Base-by-base conservation (phyloP, 2,797 vertebrate genomes). In the Rhyacichthys aspro region DNA sequence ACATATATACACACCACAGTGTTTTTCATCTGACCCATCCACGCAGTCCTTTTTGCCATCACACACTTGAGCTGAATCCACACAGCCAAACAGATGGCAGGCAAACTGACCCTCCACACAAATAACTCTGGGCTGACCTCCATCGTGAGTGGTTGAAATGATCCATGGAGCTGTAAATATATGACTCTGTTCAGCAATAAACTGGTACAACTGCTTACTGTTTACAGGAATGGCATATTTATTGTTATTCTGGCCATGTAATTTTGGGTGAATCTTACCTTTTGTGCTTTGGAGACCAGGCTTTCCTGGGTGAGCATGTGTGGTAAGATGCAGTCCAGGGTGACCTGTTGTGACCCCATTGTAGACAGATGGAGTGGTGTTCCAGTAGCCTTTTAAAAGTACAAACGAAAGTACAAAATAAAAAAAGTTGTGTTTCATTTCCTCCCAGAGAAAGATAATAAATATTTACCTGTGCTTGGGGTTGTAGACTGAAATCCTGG, bases 1-100 rank as follows among this genome's bases (percentile, higher is more conserved):
- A 9, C 8, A 0, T 6, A 8, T 14, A 28, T 1, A 38, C 81
- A 4, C 85, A 96, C 95, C 92, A 0, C 95, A 96, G 39, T 4
- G 86, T 11, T 67, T 65, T 72, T 96, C 94, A 4, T 96, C 94
- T 0, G 93, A 95, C 1, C 94, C 92, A 0, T 96, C 94, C 5
- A 88, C 69, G 57, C 95, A 96, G 81, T 94, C 93, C 44, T 63
- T 55, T 4, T 9, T 85, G 28, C 93, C 90, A 0, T 96, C 91
- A 19, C 95, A 96, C 63, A 95, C 91, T 43, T 81, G 78, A 0
- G 50, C 49, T 0, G 80, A 81, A 12, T 92, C 89, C 19, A 94
- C 89, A 4, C 95, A 97, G 43, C 94, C 95, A 5, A 92, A 84
- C 0, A 77, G 62, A 32, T 74, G 37, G 11, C 95, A 96, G 16